Base-by-base conservation (phyloP, 2,113 vertebrate genomes). In the Plestiodon gilberti region DNA sequence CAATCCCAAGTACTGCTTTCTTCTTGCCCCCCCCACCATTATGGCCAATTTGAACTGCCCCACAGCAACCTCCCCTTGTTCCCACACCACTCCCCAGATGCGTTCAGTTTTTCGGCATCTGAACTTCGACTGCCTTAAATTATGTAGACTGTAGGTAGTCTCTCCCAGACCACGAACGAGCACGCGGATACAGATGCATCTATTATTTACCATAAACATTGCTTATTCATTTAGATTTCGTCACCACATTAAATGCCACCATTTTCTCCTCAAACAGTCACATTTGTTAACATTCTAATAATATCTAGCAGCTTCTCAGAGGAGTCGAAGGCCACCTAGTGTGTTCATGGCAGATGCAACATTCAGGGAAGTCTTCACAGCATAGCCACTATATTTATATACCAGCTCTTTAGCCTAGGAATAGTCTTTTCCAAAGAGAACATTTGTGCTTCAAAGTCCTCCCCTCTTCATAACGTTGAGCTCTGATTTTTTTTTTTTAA, bases 1-100 rank as follows among this genome's bases (percentile, higher is more conserved):
- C 62, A 83, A 20, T 52, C 25, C 83, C 52, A 59, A 61, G 85
- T 90, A 89, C 62, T 87, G 30, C 35, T 76, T 76, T 43, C 70
- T 87, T 20, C 33, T 74, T 70, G 35, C 86, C 65, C 84, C 77
- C 4, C 85, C 82, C 65, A 64, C 3, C 6, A 83, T 10, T 28
- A 25, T 8, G 9, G 69, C 30, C n/a, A 70, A 33, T 73, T 73
- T 28, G 33, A 80, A 64, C n/a, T 3, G 14, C 61, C 69, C 67
- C 22, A 55, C 20, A 20, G 62, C 11, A 35, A 70, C 57, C 25
- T 70, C 33, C 48, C 13, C 6, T 69, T 55, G 4, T 70, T 70
- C 33, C 9, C 43, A 13, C 22, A n/a, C 30, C 28, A 57, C 8
- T 43, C 23, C 23, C 22, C 4, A 48, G 73, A 75, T 14, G 22